Base-by-base conservation (phyloP, 2,797 vertebrate species). In the Falco naumanni region DNA sequence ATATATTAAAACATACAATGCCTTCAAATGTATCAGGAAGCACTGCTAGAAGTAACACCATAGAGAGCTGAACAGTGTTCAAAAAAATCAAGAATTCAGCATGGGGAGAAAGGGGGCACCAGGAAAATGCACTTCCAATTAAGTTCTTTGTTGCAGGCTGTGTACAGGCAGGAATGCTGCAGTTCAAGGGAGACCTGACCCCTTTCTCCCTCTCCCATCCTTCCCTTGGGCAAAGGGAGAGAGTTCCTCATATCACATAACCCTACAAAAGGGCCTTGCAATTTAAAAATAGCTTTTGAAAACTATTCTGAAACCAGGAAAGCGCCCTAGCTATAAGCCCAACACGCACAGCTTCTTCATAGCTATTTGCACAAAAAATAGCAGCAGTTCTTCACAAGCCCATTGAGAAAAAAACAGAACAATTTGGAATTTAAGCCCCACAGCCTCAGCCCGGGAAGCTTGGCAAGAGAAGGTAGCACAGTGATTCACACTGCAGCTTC, bases 201-300 rank as follows among this genome's bases (percentile, higher is more conserved):
- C 26, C 61, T 10, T 92, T 85, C 48, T 89, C 24, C 34, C 34
- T 82, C 63, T 79, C 76, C 86, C 41, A 60, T 59, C 33, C 31
- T 88, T 84, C 53, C 28, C 16, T 9, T 70, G 25, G 8, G 1
- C 6, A 19, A 10, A 76, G 6, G 20, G 28, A 81, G 89, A 70
- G 89, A 70, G 89, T 59, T 97, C 94, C 83, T 97, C 84, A 92
- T 96, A 92, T 90, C 57, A 90, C 50, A 63, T 18, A 43, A 63
- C 72, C 69, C 87, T 85, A 83, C 84, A 87, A 84, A 65, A 96
- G 56, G 53, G 50, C 39, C 61, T 79, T 83, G 24, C 19, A 63
- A 84, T 92, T 88, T 80, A 89, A 94, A 93, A 88, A 76, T 71
- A 61, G 59, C 34, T 68, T 77, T 78, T 89, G 48, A 86, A 94